Evolutionary conservation across 2,797 vertebrate genomes (phyloP).

Genomic region (Momotus momota): DNA sequence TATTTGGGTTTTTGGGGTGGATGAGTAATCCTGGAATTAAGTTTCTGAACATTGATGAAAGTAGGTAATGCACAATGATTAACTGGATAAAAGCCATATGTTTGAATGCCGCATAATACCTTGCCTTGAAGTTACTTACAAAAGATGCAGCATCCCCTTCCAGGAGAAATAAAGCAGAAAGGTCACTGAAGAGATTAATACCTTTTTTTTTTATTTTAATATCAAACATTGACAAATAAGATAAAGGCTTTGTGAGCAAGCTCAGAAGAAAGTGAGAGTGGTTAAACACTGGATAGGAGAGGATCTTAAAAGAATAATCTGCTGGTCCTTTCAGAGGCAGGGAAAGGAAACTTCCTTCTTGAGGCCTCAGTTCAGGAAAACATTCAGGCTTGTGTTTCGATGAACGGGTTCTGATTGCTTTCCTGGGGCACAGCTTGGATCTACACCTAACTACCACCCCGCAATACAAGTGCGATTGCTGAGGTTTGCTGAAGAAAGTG

Average conservation of each 20-base stretch:
- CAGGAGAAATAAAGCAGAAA: constrained; percentile 72
- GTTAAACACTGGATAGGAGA: background rate
- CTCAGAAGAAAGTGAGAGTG: constrained; percentile 42
- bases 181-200: constrained; percentile 76
- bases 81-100: constrained; percentile 78
- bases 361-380: background rate
- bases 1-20: constrained; percentile 80
- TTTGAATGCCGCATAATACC: constrained; percentile 69
- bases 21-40: constrained; percentile 84
- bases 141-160: constrained; percentile 71
- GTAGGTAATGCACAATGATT: constrained; percentile 85
- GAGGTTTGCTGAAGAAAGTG: background rate
- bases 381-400: background rate
- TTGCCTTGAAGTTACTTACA: constrained; percentile 77
- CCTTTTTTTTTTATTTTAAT: constrained; percentile 75
- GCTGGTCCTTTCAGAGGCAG: background rate
- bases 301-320: constrained; percentile 13
- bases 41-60: constrained; percentile 80
- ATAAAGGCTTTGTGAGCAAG: constrained; percentile 56
- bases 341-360: background rate
- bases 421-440: background rate
- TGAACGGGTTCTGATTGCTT: background rate
- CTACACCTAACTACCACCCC: background rate
- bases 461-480: rapidly evolving
- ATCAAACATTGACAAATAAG: constrained; percentile 79